Percentiles rank a stretch among this genome's conserved stretches.
phyloP scores from a whole-genome alignment of 2,888 invertebrate genomes.

The Neelides folsomi region DNA sequence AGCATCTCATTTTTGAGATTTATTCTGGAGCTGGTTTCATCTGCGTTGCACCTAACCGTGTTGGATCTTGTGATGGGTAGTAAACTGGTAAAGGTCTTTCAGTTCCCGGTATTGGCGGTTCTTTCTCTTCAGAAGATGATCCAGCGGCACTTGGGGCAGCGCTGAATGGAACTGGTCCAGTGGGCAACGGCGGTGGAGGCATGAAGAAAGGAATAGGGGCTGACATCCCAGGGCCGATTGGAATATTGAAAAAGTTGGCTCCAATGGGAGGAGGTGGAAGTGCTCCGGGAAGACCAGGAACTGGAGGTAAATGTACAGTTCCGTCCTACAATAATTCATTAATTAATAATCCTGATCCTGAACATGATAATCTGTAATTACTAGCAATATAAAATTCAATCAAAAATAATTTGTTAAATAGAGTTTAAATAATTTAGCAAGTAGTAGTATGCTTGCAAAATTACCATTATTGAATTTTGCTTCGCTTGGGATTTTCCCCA shows the following conservation, averaged over 20 bases:
- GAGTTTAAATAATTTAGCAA: no score
- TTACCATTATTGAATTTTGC: slow-evolving; percentile 15
- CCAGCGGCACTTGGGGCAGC: slow-evolving; percentile 39
- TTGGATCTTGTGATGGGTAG: slow-evolving; percentile 96
- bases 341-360: slow-evolving; percentile 3
- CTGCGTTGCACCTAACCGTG: slow-evolving; percentile 54
- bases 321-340: slow-evolving; percentile 37
- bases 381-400: no score
- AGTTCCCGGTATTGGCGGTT: slow-evolving; percentile 36
- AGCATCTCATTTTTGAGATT: not conserved
- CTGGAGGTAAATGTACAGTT: slow-evolving; percentile 50
- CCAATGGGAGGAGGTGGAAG: slow-evolving; percentile 22
- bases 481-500: slow-evolving; percentile 91
- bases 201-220: slow-evolving; percentile 47
- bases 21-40: slow-evolving; percentile 15
- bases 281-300: slow-evolving; percentile 33
- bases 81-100: slow-evolving; percentile 44
- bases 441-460: no score
- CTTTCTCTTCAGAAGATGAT: slow-evolving; percentile 37
- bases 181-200: slow-evolving; percentile 46
- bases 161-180: slow-evolving; percentile 39
- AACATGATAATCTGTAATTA: no score
- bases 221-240: slow-evolving; percentile 39
- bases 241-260: slow-evolving; percentile 38
- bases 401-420: no score